Percentiles rank a stretch among this genome's conserved stretches.
These are phyloP conservation scores for Cephalopachus bancanus DNA, from an alignment of 2,797 vertebrate genomes.

Conservation along the genomic window DNA sequence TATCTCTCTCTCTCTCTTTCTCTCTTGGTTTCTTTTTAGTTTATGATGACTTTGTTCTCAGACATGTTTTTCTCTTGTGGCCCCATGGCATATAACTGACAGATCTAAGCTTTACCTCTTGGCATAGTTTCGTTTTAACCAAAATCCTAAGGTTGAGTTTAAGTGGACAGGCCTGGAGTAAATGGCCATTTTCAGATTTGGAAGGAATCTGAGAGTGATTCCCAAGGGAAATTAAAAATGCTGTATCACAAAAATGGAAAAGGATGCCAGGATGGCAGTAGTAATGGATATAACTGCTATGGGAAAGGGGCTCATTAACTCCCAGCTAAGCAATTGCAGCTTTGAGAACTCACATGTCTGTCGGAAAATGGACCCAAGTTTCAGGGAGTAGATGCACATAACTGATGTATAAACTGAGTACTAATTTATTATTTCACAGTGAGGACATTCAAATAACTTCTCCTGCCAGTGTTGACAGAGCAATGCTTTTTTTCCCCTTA, in stretches of 20 bases:
- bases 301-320: neutral
- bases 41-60: neutral
- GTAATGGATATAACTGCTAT: neutral
- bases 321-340: neutral
- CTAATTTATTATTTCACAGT: neutral
- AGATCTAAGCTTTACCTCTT: neutral
- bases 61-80: neutral
- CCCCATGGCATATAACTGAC: neutral
- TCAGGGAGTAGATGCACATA: neutral
- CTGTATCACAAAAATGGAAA: neutral
- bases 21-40: neutral
- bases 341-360: neutral
- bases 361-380: neutral
- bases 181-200: constrained; percentile 10
- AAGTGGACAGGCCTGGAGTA: neutral
- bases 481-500: neutral
- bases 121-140: neutral
- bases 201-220: neutral
- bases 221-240: neutral
- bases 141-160: neutral
- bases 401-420: neutral
- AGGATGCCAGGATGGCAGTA: neutral
- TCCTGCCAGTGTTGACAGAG: neutral
- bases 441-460: neutral
- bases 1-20: neutral